Conservation (phyloP, 2,797 vertebrate genomes). For the Typhlichthys subterraneus region DNA sequence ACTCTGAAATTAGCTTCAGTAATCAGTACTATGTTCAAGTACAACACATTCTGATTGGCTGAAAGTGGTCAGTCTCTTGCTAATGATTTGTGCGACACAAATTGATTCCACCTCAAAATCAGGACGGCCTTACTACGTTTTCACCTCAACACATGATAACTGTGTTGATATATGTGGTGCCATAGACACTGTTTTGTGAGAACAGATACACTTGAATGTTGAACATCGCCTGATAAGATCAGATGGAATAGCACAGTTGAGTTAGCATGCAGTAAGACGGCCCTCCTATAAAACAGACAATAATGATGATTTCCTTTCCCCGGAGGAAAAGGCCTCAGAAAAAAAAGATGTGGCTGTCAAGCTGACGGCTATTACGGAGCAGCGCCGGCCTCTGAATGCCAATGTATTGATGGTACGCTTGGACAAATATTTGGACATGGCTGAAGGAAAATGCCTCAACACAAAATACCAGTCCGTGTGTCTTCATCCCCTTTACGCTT, state of each 20-base stretch:
- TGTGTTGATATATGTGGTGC: too few relatives aligned
- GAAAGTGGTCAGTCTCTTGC: too few relatives aligned
- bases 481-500: constrained; percentile 49
- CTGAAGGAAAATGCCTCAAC: constrained; percentile 30
- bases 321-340: constrained; percentile 32
- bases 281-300: constrained; percentile 53
- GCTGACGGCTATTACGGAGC: constrained; percentile 46
- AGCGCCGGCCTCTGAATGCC: constrained; percentile 54
- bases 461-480: constrained; percentile 31
- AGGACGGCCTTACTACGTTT: too few relatives aligned
- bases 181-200: too few relatives aligned
- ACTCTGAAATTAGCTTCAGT: too few relatives aligned
- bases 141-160: too few relatives aligned
- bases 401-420: constrained; percentile 48
- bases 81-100: too few relatives aligned
- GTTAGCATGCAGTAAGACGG: constrained; percentile 42
- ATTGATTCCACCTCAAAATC: too few relatives aligned
- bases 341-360: constrained; percentile 51
- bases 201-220: too few relatives aligned
- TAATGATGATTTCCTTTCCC: constrained; percentile 60
- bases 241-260: constrained; percentile 18
- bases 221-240: constrained; percentile 2
- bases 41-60: too few relatives aligned
- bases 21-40: too few relatives aligned
- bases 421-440: constrained; percentile 41